A percentile compares a stretch with the other conserved stretches of the same genome.
phyloP scores from a whole-genome alignment of 2,888 invertebrate species.

The Rhingia rostrata region DNA sequence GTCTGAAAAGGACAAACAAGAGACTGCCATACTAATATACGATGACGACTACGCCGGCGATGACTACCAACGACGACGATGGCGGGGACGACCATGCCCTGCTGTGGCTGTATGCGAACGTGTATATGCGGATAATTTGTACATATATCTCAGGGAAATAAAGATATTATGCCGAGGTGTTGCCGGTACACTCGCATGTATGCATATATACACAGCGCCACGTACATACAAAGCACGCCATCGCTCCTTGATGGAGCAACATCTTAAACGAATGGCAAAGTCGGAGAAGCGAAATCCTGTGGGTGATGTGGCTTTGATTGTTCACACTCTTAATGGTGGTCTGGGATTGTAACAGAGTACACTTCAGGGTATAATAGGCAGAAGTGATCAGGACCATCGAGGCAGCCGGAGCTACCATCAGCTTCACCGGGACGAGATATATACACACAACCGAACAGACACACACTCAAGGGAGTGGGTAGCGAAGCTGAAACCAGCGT shows the following conservation, averaged over 20 bases:
- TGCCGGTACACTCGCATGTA: conserved; percentile 42
- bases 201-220: conserved; percentile 29
- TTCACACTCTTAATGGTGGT: conserved; percentile 75
- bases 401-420: conserved; percentile 59
- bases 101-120: conserved; percentile 39
- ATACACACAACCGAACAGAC: conserved; percentile 12
- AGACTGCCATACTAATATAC: conserved; percentile 67
- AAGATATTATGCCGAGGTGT: conserved; percentile 74
- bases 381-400: conserved; percentile 76
- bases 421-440: conserved; percentile 35
- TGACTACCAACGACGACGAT: conserved; percentile 26
- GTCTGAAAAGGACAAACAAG: conserved; percentile 71
- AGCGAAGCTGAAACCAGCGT: conserved; percentile 71
- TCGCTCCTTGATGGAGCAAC: conserved; percentile 50
- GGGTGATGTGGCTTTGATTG: conserved; percentile 76
- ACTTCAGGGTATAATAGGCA: conserved; percentile 75
- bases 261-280: conserved; percentile 65
- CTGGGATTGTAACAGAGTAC: conserved; percentile 75
- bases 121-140: conserved; percentile 72
- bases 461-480: conserved; percentile 31
- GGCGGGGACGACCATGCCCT: conserved; percentile 37
- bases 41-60: conserved; percentile 18
- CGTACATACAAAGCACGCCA: conserved; percentile 45
- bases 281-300: conserved; percentile 70
- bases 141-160: conserved; percentile 71